phyloP scores from a whole-genome alignment of 2,797 vertebrate species.

The Stomatorhinus walkeri region DNA sequence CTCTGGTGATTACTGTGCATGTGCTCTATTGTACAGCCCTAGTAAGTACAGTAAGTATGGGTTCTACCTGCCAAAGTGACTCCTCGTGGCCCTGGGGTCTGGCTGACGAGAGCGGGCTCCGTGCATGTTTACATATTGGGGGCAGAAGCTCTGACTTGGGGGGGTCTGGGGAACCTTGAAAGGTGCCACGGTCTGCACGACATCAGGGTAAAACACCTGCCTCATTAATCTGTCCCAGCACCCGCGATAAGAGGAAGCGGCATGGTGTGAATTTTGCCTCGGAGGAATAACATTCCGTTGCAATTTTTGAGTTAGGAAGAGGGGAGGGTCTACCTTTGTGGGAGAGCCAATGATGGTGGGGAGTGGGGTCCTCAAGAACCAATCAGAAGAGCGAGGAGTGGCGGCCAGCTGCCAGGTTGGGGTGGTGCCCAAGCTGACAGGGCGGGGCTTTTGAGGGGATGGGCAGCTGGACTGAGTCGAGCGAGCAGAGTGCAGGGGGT shows the following conservation, averaged over 20 bases:
- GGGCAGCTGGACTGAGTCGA: constrained; percentile 46
- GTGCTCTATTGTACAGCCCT: background rate
- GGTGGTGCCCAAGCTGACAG: constrained; percentile 65
- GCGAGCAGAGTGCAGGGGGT: constrained; percentile 63
- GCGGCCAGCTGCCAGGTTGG: constrained; percentile 67
- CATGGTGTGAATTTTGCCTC: background rate
- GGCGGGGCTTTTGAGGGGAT: constrained; percentile 61
- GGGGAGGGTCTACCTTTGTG: constrained; percentile 57
- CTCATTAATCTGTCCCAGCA: background rate
- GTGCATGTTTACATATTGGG: constrained; percentile 47
- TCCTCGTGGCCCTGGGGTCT: constrained; percentile 49
- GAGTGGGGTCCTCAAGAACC: constrained; percentile 67
- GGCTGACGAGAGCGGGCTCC: constrained; percentile 46
- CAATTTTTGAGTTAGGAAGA: background rate
- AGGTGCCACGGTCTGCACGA: constrained; percentile 62
- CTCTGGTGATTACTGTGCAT: background rate
- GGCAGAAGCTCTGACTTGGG: constrained; percentile 37
- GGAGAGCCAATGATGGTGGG: constrained; percentile 72
- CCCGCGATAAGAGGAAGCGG: background rate
- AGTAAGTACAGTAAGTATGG: background rate
- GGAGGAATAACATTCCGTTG: background rate
- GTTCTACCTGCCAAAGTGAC: constrained; percentile 61
- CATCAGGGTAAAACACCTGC: background rate
- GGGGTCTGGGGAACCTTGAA: constrained; percentile 58
- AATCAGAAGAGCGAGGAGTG: constrained; percentile 66